A percentile compares a stretch with the other conserved stretches of the same genome.
Conservation (phyloP, 2,888 invertebrate genomes). For the Euzetes globulus region DNA sequence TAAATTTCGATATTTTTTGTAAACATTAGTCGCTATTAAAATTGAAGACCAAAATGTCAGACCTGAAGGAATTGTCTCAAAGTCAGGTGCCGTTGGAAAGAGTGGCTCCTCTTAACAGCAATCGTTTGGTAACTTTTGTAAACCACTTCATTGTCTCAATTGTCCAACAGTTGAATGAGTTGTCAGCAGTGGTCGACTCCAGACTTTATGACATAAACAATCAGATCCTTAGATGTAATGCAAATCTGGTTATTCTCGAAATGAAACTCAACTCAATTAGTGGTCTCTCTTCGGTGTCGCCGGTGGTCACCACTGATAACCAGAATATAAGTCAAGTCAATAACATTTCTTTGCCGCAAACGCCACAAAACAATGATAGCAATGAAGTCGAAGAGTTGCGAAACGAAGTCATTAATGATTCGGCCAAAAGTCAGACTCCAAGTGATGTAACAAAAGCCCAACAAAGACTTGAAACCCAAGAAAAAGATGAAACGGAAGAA, state of each 20-base stretch:
- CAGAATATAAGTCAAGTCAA: background rate
- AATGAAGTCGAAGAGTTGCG: background rate
- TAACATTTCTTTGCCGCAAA: background rate
- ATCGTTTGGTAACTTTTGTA: conserved; percentile 36
- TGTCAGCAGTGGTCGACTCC: conserved; percentile 31
- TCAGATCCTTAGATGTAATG: conserved; percentile 32
- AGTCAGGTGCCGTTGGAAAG: conserved; percentile 27
- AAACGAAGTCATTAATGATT: background rate
- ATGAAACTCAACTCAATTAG: conserved; percentile 33
- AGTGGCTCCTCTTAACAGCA: conserved; percentile 33
- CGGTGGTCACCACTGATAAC: background rate
- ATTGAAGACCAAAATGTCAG: background rate
- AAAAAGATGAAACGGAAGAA: conserved; percentile 8
- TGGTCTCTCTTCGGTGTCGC: background rate
- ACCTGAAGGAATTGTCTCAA: conserved; percentile 23
- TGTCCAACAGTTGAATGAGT: conserved; percentile 33
- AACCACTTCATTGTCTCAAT: conserved; percentile 34
- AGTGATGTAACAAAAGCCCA: background rate
- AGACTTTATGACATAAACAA: conserved; percentile 29
- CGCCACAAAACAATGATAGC: background rate
- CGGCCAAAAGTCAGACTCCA: background rate
- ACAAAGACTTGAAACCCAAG: background rate
- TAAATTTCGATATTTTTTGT: background rate
- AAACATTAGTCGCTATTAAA: background rate
- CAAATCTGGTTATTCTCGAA: conserved; percentile 37